Percentiles rank a stretch among this genome's conserved stretches.
These are phyloP conservation scores for Mongoloraphidia duomilia DNA, from an alignment of 2,888 invertebrate genomes.

Conservation along the genomic window DNA sequence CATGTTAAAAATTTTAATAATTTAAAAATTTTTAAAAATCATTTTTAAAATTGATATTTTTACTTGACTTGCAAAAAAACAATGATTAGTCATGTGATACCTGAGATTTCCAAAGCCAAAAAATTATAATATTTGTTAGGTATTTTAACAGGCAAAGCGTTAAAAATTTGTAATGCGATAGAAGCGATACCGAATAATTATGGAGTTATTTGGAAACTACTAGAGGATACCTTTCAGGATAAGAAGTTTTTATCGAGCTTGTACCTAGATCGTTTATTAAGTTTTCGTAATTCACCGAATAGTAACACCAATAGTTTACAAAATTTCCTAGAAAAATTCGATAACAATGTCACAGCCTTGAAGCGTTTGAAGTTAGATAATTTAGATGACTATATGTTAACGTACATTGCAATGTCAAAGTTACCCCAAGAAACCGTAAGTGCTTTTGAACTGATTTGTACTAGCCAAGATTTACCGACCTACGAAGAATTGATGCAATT, in stretches of 20 bases:
- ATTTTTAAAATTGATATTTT: no score
- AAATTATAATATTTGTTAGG: conserved; percentile 1
- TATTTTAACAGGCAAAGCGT: not conserved
- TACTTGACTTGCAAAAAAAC: no score
- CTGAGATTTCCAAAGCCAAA: conserved; percentile 6
- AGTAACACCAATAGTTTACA: not conserved
- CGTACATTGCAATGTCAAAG: not conserved
- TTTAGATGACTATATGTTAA: not conserved
- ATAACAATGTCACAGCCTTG: not conserved
- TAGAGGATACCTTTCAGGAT: not conserved
- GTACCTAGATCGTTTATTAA: not conserved
- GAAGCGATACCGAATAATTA: not conserved
- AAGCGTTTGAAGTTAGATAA: not conserved
- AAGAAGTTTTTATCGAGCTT: not conserved
- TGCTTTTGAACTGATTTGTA: no score
- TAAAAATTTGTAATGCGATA: not conserved
- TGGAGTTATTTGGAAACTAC: not conserved
- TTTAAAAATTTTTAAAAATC: no score
- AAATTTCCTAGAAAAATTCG: not conserved
- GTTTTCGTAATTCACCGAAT: not conserved
- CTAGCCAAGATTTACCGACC: not conserved
- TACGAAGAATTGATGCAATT: not conserved
- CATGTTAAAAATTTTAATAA: no score
- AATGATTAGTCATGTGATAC: conserved; percentile 3
- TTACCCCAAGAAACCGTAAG: not conserved